Evolutionary conservation across 1,140 invertebrate genomes (phyloP), one percentile per base, ranked within the genome.

Genomic region (Caenorhabditis latens): DNA sequence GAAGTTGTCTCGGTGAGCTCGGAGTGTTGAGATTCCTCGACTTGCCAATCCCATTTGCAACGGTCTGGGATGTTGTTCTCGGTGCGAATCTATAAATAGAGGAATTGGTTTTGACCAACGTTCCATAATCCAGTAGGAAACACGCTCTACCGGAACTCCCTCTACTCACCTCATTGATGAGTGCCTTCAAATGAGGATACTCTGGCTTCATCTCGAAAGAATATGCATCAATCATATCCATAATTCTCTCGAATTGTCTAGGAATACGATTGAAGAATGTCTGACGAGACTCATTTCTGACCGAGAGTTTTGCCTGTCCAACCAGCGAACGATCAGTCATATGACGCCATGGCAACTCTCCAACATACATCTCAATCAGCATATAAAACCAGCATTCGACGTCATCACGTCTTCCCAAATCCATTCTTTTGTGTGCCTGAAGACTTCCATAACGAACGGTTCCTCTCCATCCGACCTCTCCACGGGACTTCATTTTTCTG

Each of bases 341-440:
- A 48, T 87, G 75, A 57, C 87, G 65, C 87, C 87, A 88, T 42
- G 87, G 87, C 42, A 88, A 43, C n/a, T 75, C 40, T 32, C 87
- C 87, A 42, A 24, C 50, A 32, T 16, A 65, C 71, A 87, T 71
- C 65, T 88, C 87, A 48, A 86, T 71, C 21, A 88, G 67, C 84
- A 88, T 86, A 65, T 88, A 88, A 42, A 86, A 82, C 85, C 84
- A 88, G 67, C 85, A 83, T 50, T 88, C 87, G 11, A 88, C 42
- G 24, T 88, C 87, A 57, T 88, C 87, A n/a, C 85, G 24, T 58
- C 87, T 58, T 32, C 84, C 61, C 8, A 88, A 79, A 83, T 88
- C 87, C 85, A 79, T 19, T n/a, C 87, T 19, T 46, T 57, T 43
- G 24, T 88, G 87, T 5, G 87, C 87, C 24, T 84, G 67, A 21